These are phyloP conservation scores for Penelope pileata DNA, from an alignment of 2,113 vertebrate species.

Conservation along the genomic window DNA sequence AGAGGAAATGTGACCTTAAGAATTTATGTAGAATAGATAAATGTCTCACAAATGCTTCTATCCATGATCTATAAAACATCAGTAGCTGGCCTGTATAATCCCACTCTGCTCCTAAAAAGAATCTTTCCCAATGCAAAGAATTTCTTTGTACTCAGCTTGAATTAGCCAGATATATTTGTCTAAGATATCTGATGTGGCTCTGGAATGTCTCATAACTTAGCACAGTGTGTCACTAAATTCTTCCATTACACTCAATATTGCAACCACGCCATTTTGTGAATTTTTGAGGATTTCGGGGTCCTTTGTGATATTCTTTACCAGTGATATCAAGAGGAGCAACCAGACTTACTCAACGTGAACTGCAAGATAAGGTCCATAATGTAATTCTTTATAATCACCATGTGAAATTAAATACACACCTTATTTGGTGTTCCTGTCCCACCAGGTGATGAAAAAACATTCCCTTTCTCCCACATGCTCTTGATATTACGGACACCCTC, in stretches of 20 bases:
- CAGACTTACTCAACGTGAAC: not conserved
- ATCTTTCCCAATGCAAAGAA: not conserved
- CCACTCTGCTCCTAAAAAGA: not conserved
- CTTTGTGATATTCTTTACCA: not conserved
- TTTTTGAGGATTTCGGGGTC: not conserved
- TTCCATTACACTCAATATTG: not conserved
- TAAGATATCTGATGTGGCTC: constrained; percentile 11
- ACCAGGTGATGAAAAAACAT: constrained; percentile 85
- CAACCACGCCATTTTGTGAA: not conserved
- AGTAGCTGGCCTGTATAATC: not conserved
- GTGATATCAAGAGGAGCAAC: not conserved
- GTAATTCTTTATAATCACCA: not conserved
- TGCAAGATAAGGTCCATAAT: not conserved
- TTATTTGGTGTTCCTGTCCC: constrained; percentile 85
- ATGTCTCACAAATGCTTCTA: not conserved
- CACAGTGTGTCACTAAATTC: constrained; percentile 35
- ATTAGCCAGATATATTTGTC: not conserved
- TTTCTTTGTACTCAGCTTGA: constrained; percentile 19
- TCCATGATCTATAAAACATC: not conserved
- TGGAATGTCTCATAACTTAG: constrained; percentile 43
- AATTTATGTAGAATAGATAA: not conserved
- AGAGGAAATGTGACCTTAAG: not conserved
- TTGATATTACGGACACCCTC: constrained; percentile 95
- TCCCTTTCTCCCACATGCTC: constrained; percentile 98
- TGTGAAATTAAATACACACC: constrained; percentile 73